Base-by-base conservation (phyloP, 2,888 invertebrate genomes). In the Andrena flavipes region DNA sequence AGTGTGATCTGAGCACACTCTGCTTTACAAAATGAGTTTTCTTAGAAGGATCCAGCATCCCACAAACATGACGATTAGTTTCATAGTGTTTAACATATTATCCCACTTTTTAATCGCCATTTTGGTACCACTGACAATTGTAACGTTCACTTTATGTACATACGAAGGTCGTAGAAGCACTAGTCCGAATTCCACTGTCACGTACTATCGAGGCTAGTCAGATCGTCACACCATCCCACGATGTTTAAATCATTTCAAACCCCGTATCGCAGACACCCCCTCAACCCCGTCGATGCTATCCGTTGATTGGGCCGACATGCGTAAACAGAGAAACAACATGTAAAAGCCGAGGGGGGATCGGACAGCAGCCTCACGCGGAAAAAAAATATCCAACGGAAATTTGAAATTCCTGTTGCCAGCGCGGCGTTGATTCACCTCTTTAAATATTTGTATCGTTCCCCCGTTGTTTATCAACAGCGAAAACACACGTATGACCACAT, bases 401-500 rank as follows among this genome's bases (percentile, higher is more conserved):
- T 72, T 76, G 56, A 77, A 83, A 74, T 77, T 82, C 72, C 56
- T 82, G 71, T 82, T 74, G 60, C 20, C 56, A 20, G 2, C 20
- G 33, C 49, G 23, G 1, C 54, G 67, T 63, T 73, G 48, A 74
- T 42, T 64, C 49, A 13, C 49, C 23, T 54, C 42, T 70, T 73
- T 82, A 76, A 82, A 76, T 69, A 76, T 81, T 76, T 81, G 49
- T 64, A 49, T 69, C 64, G 16, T 20, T 16, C 42, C n/a, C 49
- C 35, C 23, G 56, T 30, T 59, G 49, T 82, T 72, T 72, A 54
- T 72, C 35, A 23, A 65, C 33, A 26, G 7, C 35, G 26, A 42
- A 49, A 56, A 35, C 29, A 29, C 7, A n/a, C 23, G n/a, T 8
- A 10, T 16, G 8, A 35, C 13, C 49, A 33, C 23, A 42, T 10